Conservation (phyloP, 2,113 vertebrate genomes). For the Apodemus sylvaticus region DNA sequence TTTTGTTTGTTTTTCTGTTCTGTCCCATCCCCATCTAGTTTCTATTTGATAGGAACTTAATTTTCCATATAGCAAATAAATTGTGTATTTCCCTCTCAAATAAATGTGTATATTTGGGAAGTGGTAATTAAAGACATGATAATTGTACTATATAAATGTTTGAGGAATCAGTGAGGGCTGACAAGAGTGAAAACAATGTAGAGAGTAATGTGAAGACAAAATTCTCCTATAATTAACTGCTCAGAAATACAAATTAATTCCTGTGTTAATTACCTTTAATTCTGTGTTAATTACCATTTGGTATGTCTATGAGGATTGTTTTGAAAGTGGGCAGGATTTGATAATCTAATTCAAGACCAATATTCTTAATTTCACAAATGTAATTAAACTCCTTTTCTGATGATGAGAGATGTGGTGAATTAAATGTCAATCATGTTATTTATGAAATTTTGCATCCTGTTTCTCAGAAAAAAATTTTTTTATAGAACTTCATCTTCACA, state of each 20-base stretch:
- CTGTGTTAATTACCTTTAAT: background rate
- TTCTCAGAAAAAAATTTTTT: background rate
- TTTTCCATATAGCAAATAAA: conserved; percentile 53
- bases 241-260: conserved; percentile 14
- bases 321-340: conserved; percentile 16
- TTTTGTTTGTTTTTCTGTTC: conserved; percentile 39
- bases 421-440: background rate
- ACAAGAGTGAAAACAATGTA: background rate
- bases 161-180: background rate
- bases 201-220: background rate
- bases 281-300: conserved; percentile 46
- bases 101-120: conserved; percentile 41
- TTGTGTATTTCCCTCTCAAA: conserved; percentile 53
- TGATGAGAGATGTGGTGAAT: background rate
- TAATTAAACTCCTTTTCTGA: conserved; percentile 14
- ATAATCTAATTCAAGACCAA: conserved; percentile 4
- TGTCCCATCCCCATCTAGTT: background rate
- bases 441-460: background rate
- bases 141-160: background rate
- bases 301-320: background rate
- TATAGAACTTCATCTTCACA: background rate
- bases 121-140: conserved; percentile 59
- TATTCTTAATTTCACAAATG: background rate
- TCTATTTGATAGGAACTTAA: conserved; percentile 12
- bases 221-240: background rate